Conservation (phyloP, 2,888 invertebrate species). For the Troilus luridus region DNA sequence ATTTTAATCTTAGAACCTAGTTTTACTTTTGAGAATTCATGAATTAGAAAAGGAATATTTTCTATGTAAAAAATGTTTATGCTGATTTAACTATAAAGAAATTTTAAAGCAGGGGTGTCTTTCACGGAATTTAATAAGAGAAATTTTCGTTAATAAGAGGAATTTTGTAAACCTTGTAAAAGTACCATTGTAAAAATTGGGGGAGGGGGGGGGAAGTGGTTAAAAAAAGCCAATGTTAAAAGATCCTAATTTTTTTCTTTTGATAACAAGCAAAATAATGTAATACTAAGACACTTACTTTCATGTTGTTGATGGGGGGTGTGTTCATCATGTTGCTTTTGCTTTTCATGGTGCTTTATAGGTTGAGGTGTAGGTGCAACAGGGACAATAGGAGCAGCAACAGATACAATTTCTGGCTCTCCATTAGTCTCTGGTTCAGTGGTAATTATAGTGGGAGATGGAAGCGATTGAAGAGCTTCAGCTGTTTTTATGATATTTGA, state of each 20-base stretch:
- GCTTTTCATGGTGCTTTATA: slow-evolving; percentile 34
- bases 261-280: not conserved
- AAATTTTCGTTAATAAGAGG: no score
- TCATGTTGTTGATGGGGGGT: not conserved
- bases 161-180: no score
- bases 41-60: no score
- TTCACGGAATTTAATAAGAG: no score
- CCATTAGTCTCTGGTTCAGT: slow-evolving; percentile 49
- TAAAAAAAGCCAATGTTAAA: not conserved
- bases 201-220: no score
- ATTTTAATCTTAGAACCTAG: no score
- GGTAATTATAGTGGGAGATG: not conserved
- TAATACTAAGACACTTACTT: slow-evolving; percentile 12
- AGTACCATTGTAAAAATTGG: no score
- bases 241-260: not conserved
- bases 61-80: no score
- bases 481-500: not conserved
- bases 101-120: no score
- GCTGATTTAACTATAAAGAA: no score
- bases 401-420: slow-evolving; percentile 10
- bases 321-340: not conserved
- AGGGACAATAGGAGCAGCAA: not conserved
- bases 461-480: not conserved
- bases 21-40: no score
- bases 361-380: not conserved